phyloP scores from a whole-genome alignment of 2,888 invertebrate species.

The Embidobia sp. region DNA sequence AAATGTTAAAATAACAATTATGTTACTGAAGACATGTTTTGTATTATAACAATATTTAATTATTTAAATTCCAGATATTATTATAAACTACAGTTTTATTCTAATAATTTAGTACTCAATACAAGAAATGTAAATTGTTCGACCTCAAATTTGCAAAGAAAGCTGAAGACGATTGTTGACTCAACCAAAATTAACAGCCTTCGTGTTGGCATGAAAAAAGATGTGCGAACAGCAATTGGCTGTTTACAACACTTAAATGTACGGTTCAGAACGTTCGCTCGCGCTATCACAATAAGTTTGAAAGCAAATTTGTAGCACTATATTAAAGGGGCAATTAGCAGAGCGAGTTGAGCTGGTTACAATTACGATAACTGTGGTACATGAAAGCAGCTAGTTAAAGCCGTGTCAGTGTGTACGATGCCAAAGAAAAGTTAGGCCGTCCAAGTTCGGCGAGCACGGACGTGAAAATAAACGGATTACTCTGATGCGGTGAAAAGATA shows the following conservation, averaged over 20 bases:
- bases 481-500: slow-evolving; percentile 24
- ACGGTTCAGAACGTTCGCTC: slow-evolving; percentile 12
- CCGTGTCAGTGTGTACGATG: slow-evolving; percentile 48
- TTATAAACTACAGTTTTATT: no score
- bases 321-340: slow-evolving; percentile 47
- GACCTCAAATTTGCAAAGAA: no score
- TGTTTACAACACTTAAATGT: slow-evolving; percentile 25
- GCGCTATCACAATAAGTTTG: slow-evolving; percentile 45
- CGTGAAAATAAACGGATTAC: slow-evolving; percentile 50
- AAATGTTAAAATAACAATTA: no score
- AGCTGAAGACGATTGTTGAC: no score
- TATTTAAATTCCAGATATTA: no score
- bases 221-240: slow-evolving; percentile 6
- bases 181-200: no score
- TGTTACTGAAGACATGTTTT: no score
- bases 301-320: slow-evolving; percentile 46
- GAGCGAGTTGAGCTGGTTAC: slow-evolving; percentile 64
- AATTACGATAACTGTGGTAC: slow-evolving; percentile 61
- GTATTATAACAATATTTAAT: no score
- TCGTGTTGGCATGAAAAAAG: no score
- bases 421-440: slow-evolving; percentile 38
- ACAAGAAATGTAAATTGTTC: no score
- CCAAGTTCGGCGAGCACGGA: slow-evolving; percentile 19
- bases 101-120: no score
- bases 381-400: slow-evolving; percentile 43